phyloP scores from a whole-genome alignment of 1,140 invertebrate species.

The Apis mellifera region DNA sequence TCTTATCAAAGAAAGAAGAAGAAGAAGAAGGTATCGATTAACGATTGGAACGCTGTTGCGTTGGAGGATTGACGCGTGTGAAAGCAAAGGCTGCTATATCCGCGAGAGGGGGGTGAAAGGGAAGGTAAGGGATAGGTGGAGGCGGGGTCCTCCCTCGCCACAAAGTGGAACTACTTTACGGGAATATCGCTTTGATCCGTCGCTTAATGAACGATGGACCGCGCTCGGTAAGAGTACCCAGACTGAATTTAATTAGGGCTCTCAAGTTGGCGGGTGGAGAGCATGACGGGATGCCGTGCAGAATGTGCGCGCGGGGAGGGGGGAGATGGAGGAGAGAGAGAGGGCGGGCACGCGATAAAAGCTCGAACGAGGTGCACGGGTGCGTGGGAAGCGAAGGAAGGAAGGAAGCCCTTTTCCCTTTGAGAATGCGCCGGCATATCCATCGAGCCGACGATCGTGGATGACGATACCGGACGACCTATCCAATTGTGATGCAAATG shows the following conservation, averaged over 20 bases:
- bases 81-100: conserved; percentile 42
- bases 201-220: conserved; percentile 76
- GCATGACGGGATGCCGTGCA: conserved; percentile 62
- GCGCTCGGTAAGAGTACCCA: conserved; percentile 76
- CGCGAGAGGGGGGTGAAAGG: conserved; percentile 37
- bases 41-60: conserved; percentile 53
- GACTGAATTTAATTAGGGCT: conserved; percentile 80
- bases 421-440: conserved; percentile 70
- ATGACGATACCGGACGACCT: conserved; percentile 65
- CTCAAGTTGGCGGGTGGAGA: conserved; percentile 72
- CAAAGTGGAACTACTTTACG: conserved; percentile 67
- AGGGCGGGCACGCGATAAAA: conserved; percentile 66
- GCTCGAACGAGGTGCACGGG: conserved; percentile 66
- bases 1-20: too few species aligned
- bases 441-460: conserved; percentile 57
- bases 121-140: conserved; percentile 48
- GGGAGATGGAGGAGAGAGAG: conserved; percentile 58
- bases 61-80: conserved; percentile 61
- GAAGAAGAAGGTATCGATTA: conserved; percentile 42
- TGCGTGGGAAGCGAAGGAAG: conserved; percentile 55
- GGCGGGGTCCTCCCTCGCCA: conserved; percentile 60
- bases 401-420: conserved; percentile 59
- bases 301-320: conserved; percentile 55
- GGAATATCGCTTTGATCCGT: conserved; percentile 79
- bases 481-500: conserved; percentile 78